A percentile compares a stretch with the other conserved stretches of the same genome.
These are phyloP conservation scores for Nomia melanderi DNA, from an alignment of 1,140 invertebrate species.

Conservation along the genomic window DNA sequence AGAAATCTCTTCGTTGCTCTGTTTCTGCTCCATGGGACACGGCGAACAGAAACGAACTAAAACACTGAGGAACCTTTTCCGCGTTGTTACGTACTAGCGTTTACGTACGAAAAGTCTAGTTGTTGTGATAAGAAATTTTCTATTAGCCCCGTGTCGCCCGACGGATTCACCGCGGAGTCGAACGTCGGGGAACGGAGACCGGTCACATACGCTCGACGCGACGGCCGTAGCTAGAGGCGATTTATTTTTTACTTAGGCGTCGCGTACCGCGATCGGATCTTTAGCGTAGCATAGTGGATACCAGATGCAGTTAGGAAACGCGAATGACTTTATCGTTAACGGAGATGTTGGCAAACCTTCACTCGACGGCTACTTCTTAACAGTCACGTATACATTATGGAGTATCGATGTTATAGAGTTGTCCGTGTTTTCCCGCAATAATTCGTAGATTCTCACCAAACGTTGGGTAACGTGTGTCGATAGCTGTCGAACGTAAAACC, in stretches of 20 bases:
- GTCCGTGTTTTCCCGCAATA: constrained; percentile 52
- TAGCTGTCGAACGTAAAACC: not conserved
- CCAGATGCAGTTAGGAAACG: not conserved
- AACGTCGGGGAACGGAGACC: not conserved
- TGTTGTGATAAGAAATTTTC: constrained; percentile 49
- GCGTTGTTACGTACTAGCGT: constrained; percentile 36
- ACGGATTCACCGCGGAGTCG: not conserved
- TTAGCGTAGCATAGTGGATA: constrained; percentile 45
- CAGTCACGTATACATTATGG: constrained; percentile 36
- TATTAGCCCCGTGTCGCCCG: constrained; percentile 27
- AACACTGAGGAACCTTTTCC: not conserved
- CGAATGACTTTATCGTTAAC: constrained; percentile 31
- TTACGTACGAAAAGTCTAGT: constrained; percentile 54
- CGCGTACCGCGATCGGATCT: constrained; percentile 33
- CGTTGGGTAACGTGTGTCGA: constrained; percentile 23
- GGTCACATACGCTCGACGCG: not conserved
- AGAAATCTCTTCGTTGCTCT: not conserved
- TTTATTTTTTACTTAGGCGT: constrained; percentile 63
- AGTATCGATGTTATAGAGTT: constrained; percentile 44
- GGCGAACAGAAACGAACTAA: not conserved
- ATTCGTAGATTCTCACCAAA: constrained; percentile 54
- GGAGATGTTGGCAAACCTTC: constrained; percentile 64
- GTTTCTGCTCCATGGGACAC: too few species aligned
- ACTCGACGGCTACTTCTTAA: constrained; percentile 41
- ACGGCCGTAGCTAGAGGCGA: constrained; percentile 49